Conservation (phyloP, 64 coral and sea anemone genomes). For the Hydrozoanthus tunicans region DNA sequence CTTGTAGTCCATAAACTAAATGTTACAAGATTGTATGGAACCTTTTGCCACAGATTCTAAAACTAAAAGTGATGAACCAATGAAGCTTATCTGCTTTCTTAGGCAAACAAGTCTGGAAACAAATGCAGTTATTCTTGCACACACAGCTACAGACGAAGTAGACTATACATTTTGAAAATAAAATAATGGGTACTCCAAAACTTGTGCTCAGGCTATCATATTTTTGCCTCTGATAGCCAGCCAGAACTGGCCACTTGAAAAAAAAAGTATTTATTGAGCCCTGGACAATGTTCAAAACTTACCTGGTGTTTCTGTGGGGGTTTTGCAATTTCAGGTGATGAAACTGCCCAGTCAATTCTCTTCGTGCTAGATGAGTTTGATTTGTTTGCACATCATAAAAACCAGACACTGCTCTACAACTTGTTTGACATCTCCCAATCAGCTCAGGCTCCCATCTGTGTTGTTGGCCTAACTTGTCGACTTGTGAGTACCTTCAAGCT, state of each 20-base stretch:
- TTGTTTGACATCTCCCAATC: conserved; percentile 99
- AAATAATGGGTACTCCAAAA: too few species aligned
- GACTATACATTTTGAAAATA: too few species aligned
- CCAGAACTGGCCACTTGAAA: too few species aligned
- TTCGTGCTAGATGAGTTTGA: conserved; percentile 99
- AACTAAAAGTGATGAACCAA: background rate
- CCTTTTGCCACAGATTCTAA: background rate
- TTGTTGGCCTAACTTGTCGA: conserved; percentile 92
- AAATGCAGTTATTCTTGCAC: too few species aligned
- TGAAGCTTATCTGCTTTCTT: too few species aligned
- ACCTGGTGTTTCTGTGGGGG: background rate
- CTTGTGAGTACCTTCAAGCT: conserved; percentile 57
- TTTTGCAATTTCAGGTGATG: conserved; percentile 65
- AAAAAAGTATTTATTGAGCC: too few species aligned
- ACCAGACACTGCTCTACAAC: conserved; percentile 94
- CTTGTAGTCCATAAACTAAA: too few species aligned
- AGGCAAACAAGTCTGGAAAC: too few species aligned
- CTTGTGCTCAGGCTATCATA: too few species aligned
- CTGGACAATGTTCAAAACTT: too few species aligned
- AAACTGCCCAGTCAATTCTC: conserved; percentile 84
- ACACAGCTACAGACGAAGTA: too few species aligned
- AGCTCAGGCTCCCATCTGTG: conserved; percentile 94
- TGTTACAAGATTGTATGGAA: background rate
- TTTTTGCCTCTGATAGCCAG: too few species aligned
- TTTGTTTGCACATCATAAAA: conserved; percentile 96